Evolutionary conservation across 2,113 vertebrate genomes (phyloP).

Genomic region (Podilymbus podiceps): DNA sequence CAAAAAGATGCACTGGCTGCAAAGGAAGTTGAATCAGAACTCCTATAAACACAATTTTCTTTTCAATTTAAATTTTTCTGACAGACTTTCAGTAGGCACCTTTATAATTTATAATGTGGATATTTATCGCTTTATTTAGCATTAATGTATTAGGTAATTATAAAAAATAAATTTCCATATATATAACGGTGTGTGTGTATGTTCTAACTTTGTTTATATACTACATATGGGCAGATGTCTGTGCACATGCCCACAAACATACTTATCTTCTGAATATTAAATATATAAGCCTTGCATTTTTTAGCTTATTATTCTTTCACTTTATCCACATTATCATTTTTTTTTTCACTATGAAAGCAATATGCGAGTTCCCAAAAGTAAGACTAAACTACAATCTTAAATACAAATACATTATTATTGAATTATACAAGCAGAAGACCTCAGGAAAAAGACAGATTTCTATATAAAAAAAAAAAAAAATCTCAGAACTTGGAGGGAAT

Average conservation of each 20-base stretch:
- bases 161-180: neutral
- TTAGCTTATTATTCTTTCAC: neutral
- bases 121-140: neutral
- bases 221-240: neutral
- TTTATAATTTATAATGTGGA: neutral
- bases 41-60: neutral
- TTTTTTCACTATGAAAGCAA: neutral
- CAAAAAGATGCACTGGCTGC: neutral
- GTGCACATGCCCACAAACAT: neutral
- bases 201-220: neutral
- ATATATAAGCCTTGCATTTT: neutral
- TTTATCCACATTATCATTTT: neutral
- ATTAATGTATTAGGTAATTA: neutral
- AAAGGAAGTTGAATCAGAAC: neutral
- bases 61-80: neutral
- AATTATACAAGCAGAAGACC: neutral
- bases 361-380: neutral
- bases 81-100: neutral
- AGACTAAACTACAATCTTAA: neutral
- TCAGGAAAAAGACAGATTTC: neutral
- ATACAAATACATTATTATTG: neutral
- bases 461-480: neutral
- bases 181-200: rapidly evolving
- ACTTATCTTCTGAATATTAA: neutral
- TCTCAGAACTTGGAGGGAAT: neutral